Percentiles rank a stretch among this genome's conserved stretches.
These are phyloP conservation scores for Tetramorium simillimum DNA, from an alignment of 1,140 invertebrate species.

Conservation along the genomic window DNA sequence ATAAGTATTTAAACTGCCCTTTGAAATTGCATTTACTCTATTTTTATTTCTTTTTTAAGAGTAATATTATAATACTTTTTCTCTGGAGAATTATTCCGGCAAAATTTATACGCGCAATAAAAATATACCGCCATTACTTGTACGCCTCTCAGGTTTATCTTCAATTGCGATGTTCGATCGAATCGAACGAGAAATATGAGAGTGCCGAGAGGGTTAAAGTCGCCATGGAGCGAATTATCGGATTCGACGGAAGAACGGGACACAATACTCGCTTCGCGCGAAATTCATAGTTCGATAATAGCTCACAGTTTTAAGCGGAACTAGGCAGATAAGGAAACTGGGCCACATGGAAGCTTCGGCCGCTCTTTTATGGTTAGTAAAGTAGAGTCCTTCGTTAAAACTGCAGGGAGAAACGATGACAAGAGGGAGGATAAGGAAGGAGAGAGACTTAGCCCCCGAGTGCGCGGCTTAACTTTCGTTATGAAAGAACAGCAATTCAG, in stretches of 20 bases:
- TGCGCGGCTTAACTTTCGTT: constrained; percentile 69
- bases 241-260: neutral
- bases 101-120: neutral
- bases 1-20: neutral
- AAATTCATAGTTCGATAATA: constrained; percentile 50
- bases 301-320: constrained; percentile 28
- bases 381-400: constrained; percentile 70
- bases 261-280: constrained; percentile 28
- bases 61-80: neutral
- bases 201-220: constrained; percentile 22
- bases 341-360: constrained; percentile 51
- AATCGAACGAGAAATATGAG: constrained; percentile 9
- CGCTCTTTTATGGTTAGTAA: constrained; percentile 35
- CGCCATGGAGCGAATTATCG: constrained; percentile 25
- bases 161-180: neutral
- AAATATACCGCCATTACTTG: constrained; percentile 14
- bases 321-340: constrained; percentile 68
- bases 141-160: neutral
- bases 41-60: neutral
- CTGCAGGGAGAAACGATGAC: constrained; percentile 20
- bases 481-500: constrained; percentile 49
- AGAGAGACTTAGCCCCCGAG: neutral
- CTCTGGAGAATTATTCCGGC: neutral
- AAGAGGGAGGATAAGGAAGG: neutral
- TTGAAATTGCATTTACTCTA: neutral